Evolutionary conservation across 2,113 vertebrate species (phyloP).

Genomic region (Perca fluviatilis): DNA sequence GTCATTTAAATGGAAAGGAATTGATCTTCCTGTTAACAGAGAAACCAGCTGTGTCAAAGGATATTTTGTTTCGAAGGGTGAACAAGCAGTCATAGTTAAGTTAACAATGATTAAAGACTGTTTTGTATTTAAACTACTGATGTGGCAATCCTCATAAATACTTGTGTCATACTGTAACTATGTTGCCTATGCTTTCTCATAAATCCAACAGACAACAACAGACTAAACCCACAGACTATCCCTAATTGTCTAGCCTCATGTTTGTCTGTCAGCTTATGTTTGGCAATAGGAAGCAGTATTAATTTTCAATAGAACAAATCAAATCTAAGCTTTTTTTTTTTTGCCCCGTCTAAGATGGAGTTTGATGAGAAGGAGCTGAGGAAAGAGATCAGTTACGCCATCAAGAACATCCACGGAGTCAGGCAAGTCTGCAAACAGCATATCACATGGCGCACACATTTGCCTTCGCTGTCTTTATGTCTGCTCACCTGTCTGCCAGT

Average conservation of each 20-base stretch:
- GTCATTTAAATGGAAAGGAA: background rate
- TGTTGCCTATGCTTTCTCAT: slow-evolving; percentile 1
- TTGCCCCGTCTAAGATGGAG: slow-evolving; percentile 89
- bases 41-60: background rate
- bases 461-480: slow-evolving; percentile 13
- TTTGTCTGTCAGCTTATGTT: background rate
- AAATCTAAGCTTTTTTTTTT: background rate
- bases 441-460: background rate
- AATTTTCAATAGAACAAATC: background rate
- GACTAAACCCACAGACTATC: background rate
- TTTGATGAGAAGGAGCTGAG: slow-evolving; percentile 97
- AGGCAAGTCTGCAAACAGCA: slow-evolving; percentile 87
- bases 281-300: background rate
- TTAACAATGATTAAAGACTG: background rate
- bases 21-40: background rate
- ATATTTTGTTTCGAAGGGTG: background rate
- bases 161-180: background rate
- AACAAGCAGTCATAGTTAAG: background rate
- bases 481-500: slow-evolving; percentile 23
- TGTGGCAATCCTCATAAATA: background rate
- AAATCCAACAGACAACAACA: background rate
- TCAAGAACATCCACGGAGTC: slow-evolving; percentile 98
- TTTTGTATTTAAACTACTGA: background rate
- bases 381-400: slow-evolving; percentile 97
- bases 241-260: background rate